A percentile compares a stretch with the other conserved stretches of the same genome.
phyloP scores from a whole-genome alignment of 2,797 vertebrate genomes.

The Alosa sapidissima region DNA sequence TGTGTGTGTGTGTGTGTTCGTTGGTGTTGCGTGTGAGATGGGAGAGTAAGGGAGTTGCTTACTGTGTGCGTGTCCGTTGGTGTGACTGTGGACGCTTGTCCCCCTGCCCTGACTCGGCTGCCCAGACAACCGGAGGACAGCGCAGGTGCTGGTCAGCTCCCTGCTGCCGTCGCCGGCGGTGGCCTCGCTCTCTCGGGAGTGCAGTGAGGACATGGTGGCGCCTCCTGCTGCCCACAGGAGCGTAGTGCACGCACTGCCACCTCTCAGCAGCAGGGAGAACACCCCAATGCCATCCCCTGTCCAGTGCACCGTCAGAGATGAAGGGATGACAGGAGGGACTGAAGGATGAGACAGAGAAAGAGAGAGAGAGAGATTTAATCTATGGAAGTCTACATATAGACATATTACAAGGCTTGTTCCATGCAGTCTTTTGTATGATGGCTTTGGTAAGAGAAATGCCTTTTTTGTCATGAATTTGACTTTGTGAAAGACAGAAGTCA shows the following conservation, averaged over 20 bases:
- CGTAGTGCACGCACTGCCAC: conserved; percentile 63
- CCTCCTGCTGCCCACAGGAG: conserved; percentile 74
- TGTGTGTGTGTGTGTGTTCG: no score
- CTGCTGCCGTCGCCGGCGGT: conserved; percentile 61
- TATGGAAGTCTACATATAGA: no score
- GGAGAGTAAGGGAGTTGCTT: conserved; percentile 24
- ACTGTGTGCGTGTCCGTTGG: conserved; percentile 62
- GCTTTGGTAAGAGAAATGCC: no score
- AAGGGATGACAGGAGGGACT: conserved; percentile 70
- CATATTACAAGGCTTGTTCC: no score
- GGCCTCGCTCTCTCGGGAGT: conserved; percentile 49
- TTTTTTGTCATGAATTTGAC: no score
- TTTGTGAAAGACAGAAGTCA: background rate
- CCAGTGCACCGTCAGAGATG: conserved; percentile 78
- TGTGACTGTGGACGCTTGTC: conserved; percentile 43
- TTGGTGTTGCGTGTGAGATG: no score
- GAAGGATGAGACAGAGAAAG: background rate
- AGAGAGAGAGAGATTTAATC: background rate
- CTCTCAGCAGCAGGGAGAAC: conserved; percentile 72
- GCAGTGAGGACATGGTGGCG: conserved; percentile 57
- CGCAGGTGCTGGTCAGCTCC: conserved; percentile 73
- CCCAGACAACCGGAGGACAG: conserved; percentile 61
- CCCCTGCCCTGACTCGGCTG: conserved; percentile 31
- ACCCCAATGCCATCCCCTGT: conserved; percentile 72
- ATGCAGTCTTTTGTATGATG: no score